phyloP scores from a whole-genome alignment of 2,113 vertebrate genomes.

The Anarhynchus alexandrinus region DNA sequence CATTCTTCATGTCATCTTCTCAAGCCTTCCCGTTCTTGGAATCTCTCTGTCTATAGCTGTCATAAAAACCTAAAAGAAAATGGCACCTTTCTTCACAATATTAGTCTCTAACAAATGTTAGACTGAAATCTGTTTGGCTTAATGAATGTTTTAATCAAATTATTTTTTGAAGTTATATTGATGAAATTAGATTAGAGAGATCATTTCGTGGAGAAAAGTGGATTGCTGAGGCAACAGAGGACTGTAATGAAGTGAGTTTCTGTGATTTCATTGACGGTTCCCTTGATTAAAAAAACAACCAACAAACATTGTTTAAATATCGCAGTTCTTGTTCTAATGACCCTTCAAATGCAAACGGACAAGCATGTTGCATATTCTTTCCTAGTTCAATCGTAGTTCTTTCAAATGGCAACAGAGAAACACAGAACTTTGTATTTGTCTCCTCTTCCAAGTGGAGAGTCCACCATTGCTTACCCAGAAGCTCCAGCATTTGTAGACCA shows the following conservation, averaged over 20 bases:
- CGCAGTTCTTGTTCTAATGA: not conserved
- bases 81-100: not conserved
- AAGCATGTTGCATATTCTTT: not conserved
- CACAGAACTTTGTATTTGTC: not conserved
- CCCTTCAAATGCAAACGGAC: not conserved
- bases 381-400: not conserved
- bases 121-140: constrained; percentile 1
- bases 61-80: not conserved
- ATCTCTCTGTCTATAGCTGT: not conserved
- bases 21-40: not conserved
- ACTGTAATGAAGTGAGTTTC: not conserved
- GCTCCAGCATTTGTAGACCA: not conserved
- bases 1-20: not conserved
- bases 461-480: not conserved
- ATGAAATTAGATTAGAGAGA: not conserved
- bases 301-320: not conserved
- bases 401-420: not conserved
- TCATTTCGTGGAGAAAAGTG: not conserved
- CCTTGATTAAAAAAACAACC: not conserved
- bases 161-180: not conserved
- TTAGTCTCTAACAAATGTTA: not conserved
- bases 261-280: not conserved
- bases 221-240: not conserved
- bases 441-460: not conserved
- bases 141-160: constrained; percentile 16